Conservation (phyloP, 2,797 vertebrate genomes). For the Siniperca obscura region DNA sequence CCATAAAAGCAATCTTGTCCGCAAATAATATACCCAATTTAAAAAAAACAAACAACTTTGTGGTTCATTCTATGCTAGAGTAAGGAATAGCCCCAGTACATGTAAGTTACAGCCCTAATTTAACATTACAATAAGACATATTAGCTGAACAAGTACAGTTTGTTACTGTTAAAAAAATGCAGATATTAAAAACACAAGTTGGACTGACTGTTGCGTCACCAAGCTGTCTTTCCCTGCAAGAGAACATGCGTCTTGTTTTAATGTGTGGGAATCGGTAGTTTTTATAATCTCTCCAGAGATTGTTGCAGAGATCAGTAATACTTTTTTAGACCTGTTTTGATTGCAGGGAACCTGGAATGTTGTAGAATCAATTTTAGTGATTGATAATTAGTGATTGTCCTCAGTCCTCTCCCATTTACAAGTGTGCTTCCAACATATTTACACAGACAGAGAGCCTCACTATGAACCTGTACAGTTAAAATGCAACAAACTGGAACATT, state of each 20-base stretch:
- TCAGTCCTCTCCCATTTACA: constrained; percentile 44
- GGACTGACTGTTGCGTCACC: constrained; percentile 14
- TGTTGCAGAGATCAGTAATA: constrained; percentile 16
- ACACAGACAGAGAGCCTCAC: constrained; percentile 49
- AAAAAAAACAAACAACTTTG: constrained; percentile 40
- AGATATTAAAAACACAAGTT: constrained; percentile 57
- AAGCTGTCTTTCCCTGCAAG: constrained; percentile 31
- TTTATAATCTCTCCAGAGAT: constrained; percentile 17
- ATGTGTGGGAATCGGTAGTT: constrained; percentile 33
- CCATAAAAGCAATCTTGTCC: constrained; percentile 64
- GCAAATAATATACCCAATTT: constrained; percentile 51
- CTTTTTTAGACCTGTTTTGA: constrained; percentile 36
- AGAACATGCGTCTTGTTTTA: constrained; percentile 24
- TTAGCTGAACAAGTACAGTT: constrained; percentile 37
- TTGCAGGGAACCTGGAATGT: constrained; percentile 77
- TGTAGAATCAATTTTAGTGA: constrained; percentile 53
- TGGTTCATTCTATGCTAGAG: constrained; percentile 43
- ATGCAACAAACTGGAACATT: constrained; percentile 55
- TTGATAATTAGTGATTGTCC: constrained; percentile 74
- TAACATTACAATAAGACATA: constrained; percentile 31
- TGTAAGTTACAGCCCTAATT: constrained; percentile 31
- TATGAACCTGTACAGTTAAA: constrained; percentile 50
- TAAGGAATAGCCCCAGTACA: constrained; percentile 20
- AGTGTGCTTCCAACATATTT: constrained; percentile 32
- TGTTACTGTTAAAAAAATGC: constrained; percentile 61